Base-by-base conservation (phyloP, 2,888 invertebrate species). In the Trachelus iudaicus region DNA sequence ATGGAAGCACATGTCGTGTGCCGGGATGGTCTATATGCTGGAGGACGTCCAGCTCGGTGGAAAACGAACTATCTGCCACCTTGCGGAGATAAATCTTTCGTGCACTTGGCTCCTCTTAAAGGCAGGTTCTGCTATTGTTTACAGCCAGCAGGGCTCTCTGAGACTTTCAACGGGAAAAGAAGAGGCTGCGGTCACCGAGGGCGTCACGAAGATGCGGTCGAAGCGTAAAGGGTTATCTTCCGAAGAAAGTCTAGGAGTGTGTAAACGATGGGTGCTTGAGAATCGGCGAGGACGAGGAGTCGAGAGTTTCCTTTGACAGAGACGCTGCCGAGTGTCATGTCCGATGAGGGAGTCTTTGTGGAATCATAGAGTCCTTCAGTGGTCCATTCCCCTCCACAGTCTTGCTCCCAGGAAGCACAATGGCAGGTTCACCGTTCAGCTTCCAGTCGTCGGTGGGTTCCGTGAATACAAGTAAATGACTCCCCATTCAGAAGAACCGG, bases 1-100 rank as follows among this genome's bases (percentile, higher is more conserved):
- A 73, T 33, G 69, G 77, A 33, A 82, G 85, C 89, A 89, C 85
- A 87, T 89, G 89, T 87, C 89, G 86, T 83, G 83, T 84, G 86
- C 78, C 82, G 74, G 69, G 80, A 74, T 35, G 74, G 15, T 9
- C 30, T n/a, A 12, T n/a, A 23, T 34, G 9, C 33, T 11, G 34
- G 74, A 74, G 74, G 74, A 33, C 35, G 34, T 15, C 12, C 71
- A 31, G 33, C 71, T 13, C 34, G 4, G 15, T 31, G 33, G 13
- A 23, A 71, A 85, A 83, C 81, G 83, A 85, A 83, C 81, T 80
- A 82, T 83, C 83, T 80, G 82, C 85, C 86, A 87, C 88, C 86
- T 85, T 85, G 83, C 81, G 81, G 84, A 85, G 88, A 87, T 87
- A 87, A 87, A 89, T 88, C 83, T 56, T 56, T 9, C 9, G 31